These are phyloP conservation scores for Zele albiditarsus DNA, from an alignment of 2,888 invertebrate genomes.

Conservation along the genomic window DNA sequence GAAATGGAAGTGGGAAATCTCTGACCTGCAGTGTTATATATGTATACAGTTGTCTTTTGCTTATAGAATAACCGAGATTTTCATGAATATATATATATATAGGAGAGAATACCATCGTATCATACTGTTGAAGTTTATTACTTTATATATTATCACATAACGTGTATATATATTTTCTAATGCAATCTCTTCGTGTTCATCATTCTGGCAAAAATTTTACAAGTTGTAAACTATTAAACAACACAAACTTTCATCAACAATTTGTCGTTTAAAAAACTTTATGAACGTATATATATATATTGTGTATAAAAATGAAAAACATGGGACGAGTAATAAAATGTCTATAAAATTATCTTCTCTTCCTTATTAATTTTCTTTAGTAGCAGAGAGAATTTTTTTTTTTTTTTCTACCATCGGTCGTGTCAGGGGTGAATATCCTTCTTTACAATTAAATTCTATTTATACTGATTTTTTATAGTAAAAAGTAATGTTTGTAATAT, in stretches of 20 bases:
- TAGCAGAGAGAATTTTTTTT: too few species aligned
- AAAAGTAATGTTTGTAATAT: too few species aligned
- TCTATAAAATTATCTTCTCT: background rate
- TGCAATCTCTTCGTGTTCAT: background rate
- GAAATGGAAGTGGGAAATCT: background rate
- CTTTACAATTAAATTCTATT: too few species aligned
- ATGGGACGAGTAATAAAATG: too few species aligned
- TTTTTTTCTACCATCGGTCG: too few species aligned
- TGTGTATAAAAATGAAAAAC: too few species aligned
- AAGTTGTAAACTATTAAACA: constrained; percentile 2
- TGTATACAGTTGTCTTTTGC: background rate
- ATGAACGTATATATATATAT: background rate
- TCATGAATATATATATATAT: background rate
- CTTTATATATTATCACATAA: constrained; percentile 8
- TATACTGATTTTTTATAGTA: too few species aligned
- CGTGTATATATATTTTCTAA: background rate
- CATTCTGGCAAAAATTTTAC: constrained; percentile 10
- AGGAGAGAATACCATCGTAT: background rate
- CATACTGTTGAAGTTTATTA: background rate
- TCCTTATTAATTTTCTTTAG: too few species aligned
- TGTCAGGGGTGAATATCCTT: too few species aligned
- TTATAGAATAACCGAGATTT: background rate
- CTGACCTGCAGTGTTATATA: background rate
- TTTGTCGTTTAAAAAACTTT: constrained; percentile 2
- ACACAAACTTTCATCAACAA: background rate